Percentiles rank a stretch among this genome's conserved stretches.
phyloP scores from a whole-genome alignment of 2,113 vertebrate genomes.

The Podocnemis expansa region DNA sequence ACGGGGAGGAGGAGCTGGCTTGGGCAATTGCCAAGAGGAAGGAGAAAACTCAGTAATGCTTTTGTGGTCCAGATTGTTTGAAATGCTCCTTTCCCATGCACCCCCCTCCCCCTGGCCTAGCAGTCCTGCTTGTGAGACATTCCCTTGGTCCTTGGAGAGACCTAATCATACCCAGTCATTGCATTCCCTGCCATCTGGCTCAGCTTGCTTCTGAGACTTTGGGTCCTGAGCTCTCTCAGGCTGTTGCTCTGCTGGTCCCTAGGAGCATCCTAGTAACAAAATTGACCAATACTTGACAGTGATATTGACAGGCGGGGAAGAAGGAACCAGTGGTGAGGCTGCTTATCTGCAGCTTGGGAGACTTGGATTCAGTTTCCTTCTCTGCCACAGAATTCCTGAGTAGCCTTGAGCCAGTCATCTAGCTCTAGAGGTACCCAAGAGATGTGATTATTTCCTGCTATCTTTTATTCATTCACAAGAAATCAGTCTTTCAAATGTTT shows the following conservation, averaged over 20 bases:
- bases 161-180: not conserved
- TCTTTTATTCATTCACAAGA: not conserved
- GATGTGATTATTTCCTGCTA: not conserved
- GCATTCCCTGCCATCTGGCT: not conserved
- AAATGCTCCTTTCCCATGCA: not conserved
- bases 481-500: not conserved
- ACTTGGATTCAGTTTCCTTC: not conserved
- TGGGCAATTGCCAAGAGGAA: accelerated
- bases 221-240: not conserved
- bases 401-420: not conserved
- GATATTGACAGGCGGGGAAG: no score
- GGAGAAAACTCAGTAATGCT: not conserved
- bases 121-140: not conserved
- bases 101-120: not conserved
- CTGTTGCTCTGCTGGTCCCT: not conserved
- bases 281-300: not conserved
- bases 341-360: not conserved
- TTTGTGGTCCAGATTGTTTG: not conserved
- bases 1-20: not conserved
- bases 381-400: not conserved
- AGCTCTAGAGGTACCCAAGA: not conserved
- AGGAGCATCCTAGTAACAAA: not conserved
- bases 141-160: not conserved
- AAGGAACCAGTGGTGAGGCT: not conserved
- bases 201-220: not conserved